A percentile compares a stretch with the other conserved stretches of the same genome.
Evolutionary conservation across 2,797 vertebrate species (phyloP).

Genomic region (Micromesistius poutassou): DNA sequence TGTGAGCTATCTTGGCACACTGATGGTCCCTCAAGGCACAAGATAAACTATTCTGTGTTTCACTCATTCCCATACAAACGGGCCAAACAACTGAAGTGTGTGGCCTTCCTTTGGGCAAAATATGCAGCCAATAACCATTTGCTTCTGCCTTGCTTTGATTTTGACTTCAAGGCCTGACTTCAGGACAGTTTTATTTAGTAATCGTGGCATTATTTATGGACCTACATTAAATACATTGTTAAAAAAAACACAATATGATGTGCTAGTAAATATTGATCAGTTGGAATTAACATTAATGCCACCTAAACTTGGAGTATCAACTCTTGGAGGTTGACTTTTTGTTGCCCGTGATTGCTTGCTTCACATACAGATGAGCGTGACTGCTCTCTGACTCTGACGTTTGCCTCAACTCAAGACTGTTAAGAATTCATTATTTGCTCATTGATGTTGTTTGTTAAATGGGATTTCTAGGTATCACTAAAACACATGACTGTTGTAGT

Average conservation of each 20-base stretch:
- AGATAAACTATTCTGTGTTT: conserved; percentile 6
- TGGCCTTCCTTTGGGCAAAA: not conserved
- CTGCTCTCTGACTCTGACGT: not conserved
- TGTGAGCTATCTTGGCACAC: not conserved
- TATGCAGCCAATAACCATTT: not conserved
- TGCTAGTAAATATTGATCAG: not conserved
- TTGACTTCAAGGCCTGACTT: not conserved
- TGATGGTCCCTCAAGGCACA: not conserved
- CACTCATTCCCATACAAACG: not conserved
- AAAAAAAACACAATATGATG: not conserved
- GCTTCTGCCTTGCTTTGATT: not conserved
- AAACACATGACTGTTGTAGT: not conserved
- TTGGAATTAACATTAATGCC: not conserved
- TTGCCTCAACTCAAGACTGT: not conserved
- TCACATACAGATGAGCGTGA: not conserved
- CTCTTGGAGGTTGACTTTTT: not conserved
- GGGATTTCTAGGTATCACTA: not conserved
- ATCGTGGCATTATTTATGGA: not conserved
- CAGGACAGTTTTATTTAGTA: not conserved
- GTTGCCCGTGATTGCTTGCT: not conserved
- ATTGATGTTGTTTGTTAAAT: not conserved
- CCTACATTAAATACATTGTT: not conserved
- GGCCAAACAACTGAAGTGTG: not conserved
- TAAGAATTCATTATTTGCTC: not conserved
- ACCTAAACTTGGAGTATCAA: not conserved